phyloP scores from a whole-genome alignment of 2,888 invertebrate species.

The Dicyrtoma fusca region DNA sequence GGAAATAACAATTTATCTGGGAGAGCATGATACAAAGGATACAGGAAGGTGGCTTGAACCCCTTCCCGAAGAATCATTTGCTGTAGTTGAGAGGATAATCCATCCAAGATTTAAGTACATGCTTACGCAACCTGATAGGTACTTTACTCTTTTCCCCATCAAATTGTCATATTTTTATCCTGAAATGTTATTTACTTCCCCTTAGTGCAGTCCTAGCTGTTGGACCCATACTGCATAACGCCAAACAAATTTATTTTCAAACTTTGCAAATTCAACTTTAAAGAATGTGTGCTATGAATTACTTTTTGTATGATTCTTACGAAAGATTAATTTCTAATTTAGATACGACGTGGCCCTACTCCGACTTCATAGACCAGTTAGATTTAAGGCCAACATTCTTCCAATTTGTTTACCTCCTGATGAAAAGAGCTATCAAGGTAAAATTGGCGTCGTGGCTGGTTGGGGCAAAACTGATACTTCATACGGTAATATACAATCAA shows the following conservation, averaged over 20 bases:
- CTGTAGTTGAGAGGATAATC: constrained; percentile 73
- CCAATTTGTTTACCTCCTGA: constrained; percentile 77
- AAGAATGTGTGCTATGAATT: too few relatives aligned
- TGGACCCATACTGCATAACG: too few relatives aligned
- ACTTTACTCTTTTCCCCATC: constrained; percentile 11
- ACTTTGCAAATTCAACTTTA: too few relatives aligned
- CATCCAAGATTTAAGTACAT: constrained; percentile 81
- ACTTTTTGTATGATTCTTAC: too few relatives aligned
- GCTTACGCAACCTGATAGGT: constrained; percentile 80
- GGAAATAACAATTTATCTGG: constrained; percentile 77
- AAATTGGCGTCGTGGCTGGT: constrained; percentile 73
- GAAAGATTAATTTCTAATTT: too few relatives aligned
- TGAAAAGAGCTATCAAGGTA: constrained; percentile 61
- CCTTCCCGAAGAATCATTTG: constrained; percentile 69
- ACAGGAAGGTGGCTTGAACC: constrained; percentile 67
- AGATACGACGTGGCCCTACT: constrained; percentile 73
- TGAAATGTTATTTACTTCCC: too few relatives aligned
- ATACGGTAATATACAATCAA: constrained; percentile 58
- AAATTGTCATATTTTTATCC: too few relatives aligned
- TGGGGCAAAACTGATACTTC: constrained; percentile 78
- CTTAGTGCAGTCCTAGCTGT: too few relatives aligned
- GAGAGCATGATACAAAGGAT: constrained; percentile 78
- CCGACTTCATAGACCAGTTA: constrained; percentile 70
- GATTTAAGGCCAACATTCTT: constrained; percentile 69
- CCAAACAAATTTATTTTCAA: too few relatives aligned